Base-by-base conservation (phyloP, 92 coral and sea anemone genomes). In the Porites lobata region DNA sequence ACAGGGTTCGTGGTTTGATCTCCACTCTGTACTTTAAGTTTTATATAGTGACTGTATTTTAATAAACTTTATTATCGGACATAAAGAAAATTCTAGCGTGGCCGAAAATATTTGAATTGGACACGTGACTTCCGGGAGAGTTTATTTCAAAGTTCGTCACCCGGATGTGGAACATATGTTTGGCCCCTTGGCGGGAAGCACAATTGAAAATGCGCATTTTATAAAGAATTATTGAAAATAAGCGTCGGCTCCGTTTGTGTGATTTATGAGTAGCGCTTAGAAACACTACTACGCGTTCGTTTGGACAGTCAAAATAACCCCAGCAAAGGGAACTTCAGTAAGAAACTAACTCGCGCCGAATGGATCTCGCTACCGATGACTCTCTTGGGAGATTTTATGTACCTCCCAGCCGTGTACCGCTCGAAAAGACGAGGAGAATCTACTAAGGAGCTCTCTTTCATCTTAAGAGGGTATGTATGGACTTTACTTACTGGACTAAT, bases 111-210 rank as follows among this genome's bases (percentile, higher is more conserved):
- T 26, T 24, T 14, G 7, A 9, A 10, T 47, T 13, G 29, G 17
- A 26, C 75, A 57, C 10, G 56, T 57, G 54, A 82, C 86, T 69
- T 82, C 86, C 86, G 86, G 86, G 86, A 50, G 18, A 57, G 85
- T 56, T 8, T 14, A 24, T 57, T 57, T 32, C 26, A 18, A 63
- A 43, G 20, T 32, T 20, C 3, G 56, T 71, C 87, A 58, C 87
- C 87, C 87, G 87, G 87, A 73, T 84, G 87, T 19, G 11, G 19
- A 14, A 14, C 72, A 43, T 61, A 84, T 84, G 87, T 83, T 58
- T 83, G 80, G 87, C 79, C 80, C 87, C 87, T 65, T 84, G 87
- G 87, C 79, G 87, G 80, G 87, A 84, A 73, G 87, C 52, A 50
- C 87, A 83, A 59, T 83, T 83, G 70, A 73, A 83, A 83, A 83